phyloP scores from a whole-genome alignment of 2,113 vertebrate species.

The Grallaria varia region DNA sequence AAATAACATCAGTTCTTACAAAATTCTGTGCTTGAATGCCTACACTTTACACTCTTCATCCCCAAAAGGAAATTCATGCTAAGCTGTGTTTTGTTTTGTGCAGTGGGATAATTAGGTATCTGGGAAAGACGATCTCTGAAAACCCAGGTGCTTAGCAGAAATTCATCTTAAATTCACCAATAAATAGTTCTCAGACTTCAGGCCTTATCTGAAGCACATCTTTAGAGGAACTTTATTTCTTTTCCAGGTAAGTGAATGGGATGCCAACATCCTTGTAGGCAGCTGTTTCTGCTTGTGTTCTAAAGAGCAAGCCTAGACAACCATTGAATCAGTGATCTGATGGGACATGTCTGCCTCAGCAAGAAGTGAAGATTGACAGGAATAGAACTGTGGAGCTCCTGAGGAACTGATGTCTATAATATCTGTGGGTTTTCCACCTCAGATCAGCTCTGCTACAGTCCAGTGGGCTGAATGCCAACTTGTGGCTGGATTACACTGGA shows the following conservation, averaged over 20 bases:
- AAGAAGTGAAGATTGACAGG: neutral
- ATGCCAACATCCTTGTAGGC: neutral
- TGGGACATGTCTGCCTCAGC: neutral
- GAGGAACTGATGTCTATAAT: neutral
- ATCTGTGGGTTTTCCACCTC: accelerated
- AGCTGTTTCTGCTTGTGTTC: neutral
- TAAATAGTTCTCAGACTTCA: neutral
- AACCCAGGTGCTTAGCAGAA: neutral
- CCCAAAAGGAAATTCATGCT: neutral
- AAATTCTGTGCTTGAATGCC: neutral
- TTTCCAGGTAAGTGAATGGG: neutral
- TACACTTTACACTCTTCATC: neutral
- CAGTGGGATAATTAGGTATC: neutral
- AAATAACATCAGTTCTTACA: neutral
- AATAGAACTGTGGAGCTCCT: accelerated
- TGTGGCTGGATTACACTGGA: neutral
- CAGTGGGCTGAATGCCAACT: neutral
- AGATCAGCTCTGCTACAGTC: neutral
- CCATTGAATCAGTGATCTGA: neutral
- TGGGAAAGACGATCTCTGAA: neutral
- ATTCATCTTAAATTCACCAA: neutral
- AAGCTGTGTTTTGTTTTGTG: neutral
- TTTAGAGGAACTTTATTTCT: neutral
- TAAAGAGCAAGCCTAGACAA: neutral
- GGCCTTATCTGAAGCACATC: neutral